A percentile compares a stretch with the other conserved stretches of the same genome.
Evolutionary conservation across 2,888 invertebrate genomes (phyloP).

Genomic region (Apamea epomidion): DNA sequence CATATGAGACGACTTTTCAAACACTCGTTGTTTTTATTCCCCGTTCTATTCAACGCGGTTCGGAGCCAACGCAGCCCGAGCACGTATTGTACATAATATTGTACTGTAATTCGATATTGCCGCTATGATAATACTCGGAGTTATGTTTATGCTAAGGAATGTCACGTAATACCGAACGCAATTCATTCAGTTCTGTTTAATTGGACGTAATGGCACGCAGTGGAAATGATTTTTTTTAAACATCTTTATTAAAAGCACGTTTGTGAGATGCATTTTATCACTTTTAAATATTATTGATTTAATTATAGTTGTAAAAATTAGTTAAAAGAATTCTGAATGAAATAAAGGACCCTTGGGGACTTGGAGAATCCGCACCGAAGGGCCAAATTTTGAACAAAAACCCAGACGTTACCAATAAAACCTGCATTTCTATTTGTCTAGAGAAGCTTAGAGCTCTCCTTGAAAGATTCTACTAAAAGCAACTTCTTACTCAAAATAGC

Average conservation of each 20-base stretch:
- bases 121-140: conserved; percentile 71
- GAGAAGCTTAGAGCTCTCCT: conserved; percentile 13
- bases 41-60: conserved; percentile 62
- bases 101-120: conserved; percentile 74
- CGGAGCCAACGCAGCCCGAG: conserved; percentile 44
- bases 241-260: conserved; percentile 43
- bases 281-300: conserved; percentile 20
- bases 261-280: conserved; percentile 19
- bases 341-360: background rate
- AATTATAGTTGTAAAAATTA: background rate
- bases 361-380: background rate
- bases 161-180: conserved; percentile 71
- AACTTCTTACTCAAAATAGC: conserved; percentile 21
- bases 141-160: conserved; percentile 74
- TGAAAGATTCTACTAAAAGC: conserved; percentile 32
- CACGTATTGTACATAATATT: conserved; percentile 69
- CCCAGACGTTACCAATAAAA: conserved; percentile 26
- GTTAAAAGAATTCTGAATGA: background rate
- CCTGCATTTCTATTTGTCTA: conserved; percentile 12
- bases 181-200: conserved; percentile 78
- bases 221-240: conserved; percentile 40
- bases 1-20: conserved; percentile 73
- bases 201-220: conserved; percentile 72
- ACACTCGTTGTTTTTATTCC: conserved; percentile 73
- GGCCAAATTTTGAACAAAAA: conserved; percentile 19